Evolutionary conservation across 2,888 invertebrate genomes (phyloP), one percentile per base, ranked within the genome.

Genomic region (Anthrax anthrax): DNA sequence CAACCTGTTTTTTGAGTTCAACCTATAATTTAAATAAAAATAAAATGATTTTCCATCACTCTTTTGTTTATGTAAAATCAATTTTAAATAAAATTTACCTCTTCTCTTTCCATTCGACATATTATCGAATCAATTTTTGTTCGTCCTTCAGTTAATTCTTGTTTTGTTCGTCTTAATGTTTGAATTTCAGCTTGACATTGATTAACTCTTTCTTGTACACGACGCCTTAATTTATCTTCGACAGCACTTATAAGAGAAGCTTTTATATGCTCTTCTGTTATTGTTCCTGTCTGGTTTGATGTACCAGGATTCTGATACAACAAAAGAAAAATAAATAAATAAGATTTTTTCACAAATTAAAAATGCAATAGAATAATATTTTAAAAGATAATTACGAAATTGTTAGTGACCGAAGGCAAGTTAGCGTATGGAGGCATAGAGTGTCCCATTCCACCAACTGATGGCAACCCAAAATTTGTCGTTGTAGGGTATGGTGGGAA

Each of bases 171-270:
- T 53, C 83, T 77, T 48, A 95, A 70, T 3, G 91, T 92, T 58
- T 92, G 88, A 54, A 92, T 72, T 67, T 95, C 94, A 8, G 91
- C 94, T 69, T 90, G 87, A 51, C 85, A 81, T 63, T 92, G 91
- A 57, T 86, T 86, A 51, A 88, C 84, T 58, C 87, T 85, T 60
- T 97, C 96, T 57, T 84, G 81, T 55, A 97, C 76, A 52, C 88
- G 77, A 51, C 91, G 72, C 56, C 84, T 76, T 54, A 98, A 68
- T 69, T 94, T 95, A 63, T 98, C 96, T 67, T 95, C 91, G 1
- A 97, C 88, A 19, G 96, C 97, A 47, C 94, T 91, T 17, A 95
- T 70, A 18, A 98, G 71, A 1, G 96, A 97, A 23, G 87, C 90
- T 61, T 88, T 81, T 52, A 98, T 89, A 63, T 96, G 94, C 62